These are phyloP conservation scores for Rhinichthys klamathensis DNA, from an alignment of 2,113 vertebrate genomes.

Conservation along the genomic window DNA sequence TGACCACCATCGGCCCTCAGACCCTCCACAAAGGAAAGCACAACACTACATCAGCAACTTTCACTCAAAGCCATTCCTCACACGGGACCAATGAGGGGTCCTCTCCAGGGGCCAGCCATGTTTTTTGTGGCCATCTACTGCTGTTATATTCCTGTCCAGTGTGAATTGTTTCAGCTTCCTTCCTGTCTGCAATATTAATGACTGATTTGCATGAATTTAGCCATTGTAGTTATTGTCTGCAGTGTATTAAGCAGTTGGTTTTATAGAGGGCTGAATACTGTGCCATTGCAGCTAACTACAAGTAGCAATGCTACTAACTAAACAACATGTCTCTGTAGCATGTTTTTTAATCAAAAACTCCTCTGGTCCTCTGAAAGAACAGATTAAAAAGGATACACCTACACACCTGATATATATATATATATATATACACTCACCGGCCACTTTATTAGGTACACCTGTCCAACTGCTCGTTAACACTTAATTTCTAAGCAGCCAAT, in stretches of 20 bases:
- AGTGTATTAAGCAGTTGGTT: slow-evolving; percentile 21
- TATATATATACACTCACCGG: no score
- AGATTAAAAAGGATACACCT: no score
- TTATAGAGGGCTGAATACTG: neutral
- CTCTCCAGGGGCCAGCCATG: slow-evolving; percentile 26
- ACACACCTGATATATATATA: no score
- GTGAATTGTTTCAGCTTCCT: slow-evolving; percentile 37
- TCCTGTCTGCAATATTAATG: slow-evolving; percentile 57
- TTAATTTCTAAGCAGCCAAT: no score
- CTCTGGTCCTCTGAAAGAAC: no score
- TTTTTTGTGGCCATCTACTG: slow-evolving; percentile 13
- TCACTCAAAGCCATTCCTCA: slow-evolving; percentile 37
- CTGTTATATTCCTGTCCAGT: slow-evolving; percentile 27
- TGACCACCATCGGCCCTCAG: slow-evolving; percentile 42
- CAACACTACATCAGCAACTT: slow-evolving; percentile 49
- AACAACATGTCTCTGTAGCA: neutral
- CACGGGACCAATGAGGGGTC: slow-evolving; percentile 8
- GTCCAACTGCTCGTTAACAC: no score
- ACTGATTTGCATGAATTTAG: slow-evolving; percentile 47
- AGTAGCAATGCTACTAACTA: neutral
- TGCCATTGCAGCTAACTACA: neutral
- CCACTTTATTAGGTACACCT: no score
- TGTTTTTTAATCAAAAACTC: neutral
- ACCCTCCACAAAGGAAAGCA: slow-evolving; percentile 44
- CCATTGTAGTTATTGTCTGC: slow-evolving; percentile 15